Evolutionary conservation across 2,888 invertebrate species (phyloP).

Genomic region (Epinotia bilunana): DNA sequence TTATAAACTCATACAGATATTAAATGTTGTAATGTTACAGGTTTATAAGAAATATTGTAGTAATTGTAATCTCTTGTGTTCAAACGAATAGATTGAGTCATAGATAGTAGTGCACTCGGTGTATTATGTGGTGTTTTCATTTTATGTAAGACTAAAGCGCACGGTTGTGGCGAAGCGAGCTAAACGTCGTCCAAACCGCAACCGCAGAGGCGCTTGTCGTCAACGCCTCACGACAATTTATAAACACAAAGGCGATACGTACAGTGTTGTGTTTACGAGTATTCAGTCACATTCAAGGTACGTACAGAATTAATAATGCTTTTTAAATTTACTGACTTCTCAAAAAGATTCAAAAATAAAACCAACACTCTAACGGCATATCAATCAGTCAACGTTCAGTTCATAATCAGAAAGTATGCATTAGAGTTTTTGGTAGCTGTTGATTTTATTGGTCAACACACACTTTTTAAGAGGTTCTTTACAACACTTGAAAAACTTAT

Average conservation of each 20-base stretch:
- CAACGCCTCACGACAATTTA: slow-evolving; percentile 30
- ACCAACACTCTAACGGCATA: slow-evolving; percentile 2
- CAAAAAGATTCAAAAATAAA: background rate
- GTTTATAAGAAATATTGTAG: slow-evolving; percentile 9
- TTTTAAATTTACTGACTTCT: background rate
- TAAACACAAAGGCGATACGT: slow-evolving; percentile 23
- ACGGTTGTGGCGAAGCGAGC: slow-evolving; percentile 37
- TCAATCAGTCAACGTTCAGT: slow-evolving; percentile 4
- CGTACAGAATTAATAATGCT: slow-evolving; percentile 5
- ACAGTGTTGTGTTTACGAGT: slow-evolving; percentile 4
- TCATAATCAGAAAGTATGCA: slow-evolving; percentile 6
- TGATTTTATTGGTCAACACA: slow-evolving; percentile 48
- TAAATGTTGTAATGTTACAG: background rate
- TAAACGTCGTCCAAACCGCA: slow-evolving; percentile 43
- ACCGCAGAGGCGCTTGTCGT: slow-evolving; percentile 42
- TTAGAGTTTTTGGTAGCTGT: slow-evolving; percentile 43
- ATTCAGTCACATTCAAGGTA: slow-evolving; percentile 14
- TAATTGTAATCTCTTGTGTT: slow-evolving; percentile 2
- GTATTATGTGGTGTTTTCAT: slow-evolving; percentile 2
- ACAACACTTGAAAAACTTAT: slow-evolving; percentile 54
- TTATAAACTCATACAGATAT: background rate
- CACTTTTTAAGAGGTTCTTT: slow-evolving; percentile 52
- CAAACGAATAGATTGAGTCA: slow-evolving; percentile 16
- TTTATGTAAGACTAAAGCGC: slow-evolving; percentile 36
- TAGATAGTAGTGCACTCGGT: background rate